Base-by-base conservation (phyloP, 2,888 invertebrate genomes). In the Pristionchus arcanus region DNA sequence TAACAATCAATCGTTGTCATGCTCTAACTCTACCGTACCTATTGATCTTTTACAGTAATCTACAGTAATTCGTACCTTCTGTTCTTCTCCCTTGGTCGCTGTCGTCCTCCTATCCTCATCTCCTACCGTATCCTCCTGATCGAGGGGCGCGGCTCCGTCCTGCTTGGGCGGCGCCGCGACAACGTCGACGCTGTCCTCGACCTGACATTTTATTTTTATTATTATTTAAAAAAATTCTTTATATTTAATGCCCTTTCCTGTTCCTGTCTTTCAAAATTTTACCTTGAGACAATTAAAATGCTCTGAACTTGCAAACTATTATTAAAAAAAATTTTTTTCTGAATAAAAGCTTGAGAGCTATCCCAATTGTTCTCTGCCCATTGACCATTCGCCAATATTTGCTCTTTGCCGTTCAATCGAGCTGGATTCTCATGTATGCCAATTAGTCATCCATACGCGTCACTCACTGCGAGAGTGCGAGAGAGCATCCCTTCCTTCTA, bases 181-280 rank as follows among this genome's bases (percentile, higher is more conserved):
- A 21, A 86, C 86, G 66, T 86, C 86, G 42, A 86, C 86, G 63
- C 66, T 86, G 63, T 86, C 86, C 63, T 86, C 86, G n/a, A 63
- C 86, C 86, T 86, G 34, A 1, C 34, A 25, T 37, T 53, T 59
- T 3, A 42, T 42, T 42, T 42, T n/a, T n/a, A n/a, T n/a, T n/a
- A n/a, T n/a, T n/a, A n/a, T n/a, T n/a, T n/a, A n/a, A n/a, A n/a
- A n/a, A n/a, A n/a, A n/a, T n/a, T n/a, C n/a, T n/a, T n/a, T n/a
- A n/a, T n/a, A n/a, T n/a, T n/a, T n/a, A n/a, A n/a, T n/a, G n/a
- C n/a, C n/a, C n/a, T n/a, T n/a, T n/a, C n/a, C n/a, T n/a, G n/a
- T n/a, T n/a, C n/a, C n/a, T n/a, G n/a, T n/a, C n/a, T n/a, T n/a
- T n/a, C n/a, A n/a, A n/a, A n/a, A n/a, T n/a, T n/a, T n/a, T n/a